Conservation (phyloP, 2,888 invertebrate species). For the Agrotis exclamationis region DNA sequence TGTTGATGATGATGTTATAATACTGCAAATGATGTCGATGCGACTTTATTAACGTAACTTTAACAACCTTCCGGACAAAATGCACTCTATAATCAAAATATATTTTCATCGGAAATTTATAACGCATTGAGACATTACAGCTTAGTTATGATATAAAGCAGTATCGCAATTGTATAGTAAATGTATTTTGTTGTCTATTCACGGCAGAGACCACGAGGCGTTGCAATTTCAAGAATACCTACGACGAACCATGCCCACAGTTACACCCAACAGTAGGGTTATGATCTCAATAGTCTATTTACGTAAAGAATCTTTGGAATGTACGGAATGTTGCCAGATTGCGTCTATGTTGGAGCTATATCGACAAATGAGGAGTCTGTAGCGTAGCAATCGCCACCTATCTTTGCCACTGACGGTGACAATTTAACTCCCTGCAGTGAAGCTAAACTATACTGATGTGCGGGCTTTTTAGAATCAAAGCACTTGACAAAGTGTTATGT, state of each 20-base stretch:
- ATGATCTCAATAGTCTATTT: conserved; percentile 61
- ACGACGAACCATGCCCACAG: conserved; percentile 41
- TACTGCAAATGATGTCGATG: neutral
- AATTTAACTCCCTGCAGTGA: conserved; percentile 10
- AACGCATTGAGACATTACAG: neutral
- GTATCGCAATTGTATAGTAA: conserved; percentile 5
- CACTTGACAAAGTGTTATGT: neutral
- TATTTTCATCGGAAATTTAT: neutral
- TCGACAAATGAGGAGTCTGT: conserved; percentile 40
- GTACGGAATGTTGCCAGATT: conserved; percentile 45
- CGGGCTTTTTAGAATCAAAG: neutral
- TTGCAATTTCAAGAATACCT: conserved; percentile 56
- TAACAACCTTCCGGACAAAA: neutral
- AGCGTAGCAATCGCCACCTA: conserved; percentile 25
- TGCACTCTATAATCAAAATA: neutral
- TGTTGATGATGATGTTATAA: conserved; percentile 19
- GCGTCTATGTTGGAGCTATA: conserved; percentile 35
- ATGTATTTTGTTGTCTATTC: conserved; percentile 29
- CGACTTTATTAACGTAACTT: neutral
- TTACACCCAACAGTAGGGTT: conserved; percentile 56
- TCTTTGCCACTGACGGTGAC: conserved; percentile 13
- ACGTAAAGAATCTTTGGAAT: conserved; percentile 42
- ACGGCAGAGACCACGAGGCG: conserved; percentile 17
- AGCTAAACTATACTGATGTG: conserved; percentile 3
- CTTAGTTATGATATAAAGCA: neutral